Evolutionary conservation across 2,113 vertebrate genomes (phyloP), one percentile per base, ranked within the genome.

Genomic region (Oxyura jamaicensis): DNA sequence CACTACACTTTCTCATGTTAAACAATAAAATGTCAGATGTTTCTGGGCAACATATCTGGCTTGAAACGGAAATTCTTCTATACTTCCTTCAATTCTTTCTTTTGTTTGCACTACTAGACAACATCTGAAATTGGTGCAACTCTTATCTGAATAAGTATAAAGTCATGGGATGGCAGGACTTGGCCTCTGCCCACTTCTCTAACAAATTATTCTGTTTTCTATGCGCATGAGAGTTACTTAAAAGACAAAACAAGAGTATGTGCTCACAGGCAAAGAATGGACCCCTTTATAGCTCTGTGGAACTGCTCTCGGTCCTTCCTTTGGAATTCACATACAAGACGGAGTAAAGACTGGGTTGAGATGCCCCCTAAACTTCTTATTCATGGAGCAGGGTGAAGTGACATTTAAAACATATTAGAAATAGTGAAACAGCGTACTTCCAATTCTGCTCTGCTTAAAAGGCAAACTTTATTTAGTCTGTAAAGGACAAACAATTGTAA

Each of bases 1-100:
- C 53, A 56, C 56, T 68, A 41, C 86, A 56, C 83, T 93, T 93
- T 78, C 86, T 93, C 83, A 13, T 89, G 71, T 91, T 92, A 68
- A 89, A 84, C 83, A 88, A 81, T 89, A 86, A 94, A 91, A 91
- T 18, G 66, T 59, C 53, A 53, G 44, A 73, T 67, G 67, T 58
- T 95, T 67, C 85, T 71, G 77, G 63, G 74, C 28, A 93, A 72
- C 52, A 15, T 60, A 46, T 44, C 53, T 95, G 86, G 77, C 89
- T 73, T 14, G 52, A 75, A 58, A 65, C 42, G 42, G 53, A 92
- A 95, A 95, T 96, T 92, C 56, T 72, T 95, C 44, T 8, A 29
- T 67, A 29, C 81, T 92, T 92, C 86, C 71, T 87, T 59, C 86
- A 84, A 87, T 91, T 89, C 74, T 78, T 90, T 59, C 13, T 74